A percentile compares a stretch with the other conserved stretches of the same genome.
phyloP scores from a whole-genome alignment of 92 coral and sea anemone species.

The Parazoanthus swiftii region DNA sequence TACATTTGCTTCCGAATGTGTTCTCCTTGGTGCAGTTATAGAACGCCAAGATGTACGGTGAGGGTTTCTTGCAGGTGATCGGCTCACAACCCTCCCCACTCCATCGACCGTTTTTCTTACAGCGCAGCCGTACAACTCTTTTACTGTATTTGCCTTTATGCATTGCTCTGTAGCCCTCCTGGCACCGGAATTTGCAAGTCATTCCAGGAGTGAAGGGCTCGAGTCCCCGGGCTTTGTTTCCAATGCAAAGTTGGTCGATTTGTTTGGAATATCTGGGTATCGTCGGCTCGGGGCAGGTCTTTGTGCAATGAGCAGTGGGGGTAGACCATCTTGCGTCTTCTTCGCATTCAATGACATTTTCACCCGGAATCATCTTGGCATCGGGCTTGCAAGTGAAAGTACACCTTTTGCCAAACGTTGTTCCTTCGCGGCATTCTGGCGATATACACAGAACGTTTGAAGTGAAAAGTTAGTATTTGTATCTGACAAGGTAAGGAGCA shows the following conservation, averaged over 20 bases:
- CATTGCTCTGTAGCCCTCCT: slow-evolving; percentile 62
- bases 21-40: slow-evolving; percentile 82
- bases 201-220: slow-evolving; percentile 63
- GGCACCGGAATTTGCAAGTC: slow-evolving; percentile 84
- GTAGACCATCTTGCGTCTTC: slow-evolving; percentile 96
- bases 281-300: slow-evolving; percentile 70
- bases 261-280: slow-evolving; percentile 61
- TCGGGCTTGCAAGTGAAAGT: slow-evolving; percentile 58
- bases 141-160: slow-evolving; percentile 45
- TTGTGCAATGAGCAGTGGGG: slow-evolving; percentile 74
- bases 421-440: slow-evolving; percentile 84
- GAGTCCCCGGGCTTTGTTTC: slow-evolving; percentile 2
- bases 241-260: neutral
- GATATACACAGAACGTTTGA: neutral
- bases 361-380: slow-evolving; percentile 69
- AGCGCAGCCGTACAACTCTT: slow-evolving; percentile 56
- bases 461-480: neutral
- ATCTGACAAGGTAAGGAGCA: too few species aligned
- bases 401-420: slow-evolving; percentile 79
- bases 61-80: slow-evolving; percentile 57
- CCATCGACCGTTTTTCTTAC: slow-evolving; percentile 88
- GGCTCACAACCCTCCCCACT: slow-evolving; percentile 66
- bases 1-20: slow-evolving; percentile 73
- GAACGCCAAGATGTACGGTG: slow-evolving; percentile 61
- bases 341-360: slow-evolving; percentile 78